Percentiles rank a stretch among this genome's conserved stretches.
phyloP scores from a whole-genome alignment of 2,113 vertebrate genomes.

The Protobothrops mucrosquamatus region DNA sequence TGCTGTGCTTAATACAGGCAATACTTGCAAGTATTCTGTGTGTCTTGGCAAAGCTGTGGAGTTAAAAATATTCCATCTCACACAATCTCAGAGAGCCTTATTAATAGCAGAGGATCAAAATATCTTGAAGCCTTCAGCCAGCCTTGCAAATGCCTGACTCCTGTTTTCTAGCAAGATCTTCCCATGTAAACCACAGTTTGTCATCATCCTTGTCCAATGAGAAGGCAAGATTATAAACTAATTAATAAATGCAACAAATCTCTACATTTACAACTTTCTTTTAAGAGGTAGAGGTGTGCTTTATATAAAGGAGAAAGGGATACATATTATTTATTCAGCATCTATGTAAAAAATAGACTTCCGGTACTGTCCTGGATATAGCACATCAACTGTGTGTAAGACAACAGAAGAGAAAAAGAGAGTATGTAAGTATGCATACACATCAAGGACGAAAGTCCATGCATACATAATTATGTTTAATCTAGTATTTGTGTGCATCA shows the following conservation, averaged over 20 bases:
- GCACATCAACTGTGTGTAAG: neutral
- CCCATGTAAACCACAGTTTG: neutral
- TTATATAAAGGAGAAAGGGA: neutral
- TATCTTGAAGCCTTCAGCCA: neutral
- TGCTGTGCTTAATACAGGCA: slow-evolving; percentile 35
- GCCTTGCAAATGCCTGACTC: neutral
- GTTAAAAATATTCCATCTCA: slow-evolving; percentile 13
- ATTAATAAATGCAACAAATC: neutral
- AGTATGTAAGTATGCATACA: neutral
- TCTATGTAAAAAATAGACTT: neutral
- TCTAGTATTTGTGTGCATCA: neutral
- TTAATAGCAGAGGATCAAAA: slow-evolving; percentile 8
- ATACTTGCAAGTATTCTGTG: slow-evolving; percentile 27
- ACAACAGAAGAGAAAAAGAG: neutral
- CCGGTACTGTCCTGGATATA: neutral
- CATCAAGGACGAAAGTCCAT: neutral
- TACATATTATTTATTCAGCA: neutral
- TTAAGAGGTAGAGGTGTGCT: neutral
- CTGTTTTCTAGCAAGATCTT: neutral
- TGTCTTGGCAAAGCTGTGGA: neutral
- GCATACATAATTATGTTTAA: neutral
- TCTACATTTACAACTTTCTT: neutral
- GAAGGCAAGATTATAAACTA: neutral
- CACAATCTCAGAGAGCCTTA: slow-evolving; percentile 17
- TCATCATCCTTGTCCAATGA: neutral